A percentile compares a stretch with the other conserved stretches of the same genome.
Evolutionary conservation across 1,140 invertebrate species (phyloP).

Genomic region (Asbolus verrucosus): DNA sequence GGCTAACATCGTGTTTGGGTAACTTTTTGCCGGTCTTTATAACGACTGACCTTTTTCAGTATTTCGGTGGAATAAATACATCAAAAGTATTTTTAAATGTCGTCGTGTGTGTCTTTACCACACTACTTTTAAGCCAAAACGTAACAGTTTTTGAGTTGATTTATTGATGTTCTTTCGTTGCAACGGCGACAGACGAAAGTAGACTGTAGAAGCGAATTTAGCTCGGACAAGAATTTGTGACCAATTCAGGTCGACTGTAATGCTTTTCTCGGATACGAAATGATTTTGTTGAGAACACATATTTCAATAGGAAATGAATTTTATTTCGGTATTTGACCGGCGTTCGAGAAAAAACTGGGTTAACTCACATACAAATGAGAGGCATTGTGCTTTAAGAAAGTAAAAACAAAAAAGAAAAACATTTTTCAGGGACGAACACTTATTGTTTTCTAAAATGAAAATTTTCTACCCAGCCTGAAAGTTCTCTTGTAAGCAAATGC

Average conservation of each 20-base stretch:
- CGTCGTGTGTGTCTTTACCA: slow-evolving; percentile 36
- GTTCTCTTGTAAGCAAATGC: too few relatives aligned
- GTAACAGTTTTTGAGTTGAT: slow-evolving; percentile 41
- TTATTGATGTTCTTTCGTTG: slow-evolving; percentile 48
- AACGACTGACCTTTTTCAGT: neutral
- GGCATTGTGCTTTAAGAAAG: too few relatives aligned
- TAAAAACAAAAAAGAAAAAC: too few relatives aligned
- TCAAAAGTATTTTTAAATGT: slow-evolving; percentile 16
- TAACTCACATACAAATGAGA: too few relatives aligned
- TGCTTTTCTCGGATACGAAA: slow-evolving; percentile 22
- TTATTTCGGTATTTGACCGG: too few relatives aligned
- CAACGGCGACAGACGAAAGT: slow-evolving; percentile 43
- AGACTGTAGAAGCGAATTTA: slow-evolving; percentile 41
- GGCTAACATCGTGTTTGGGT: too few relatives aligned
- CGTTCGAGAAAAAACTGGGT: too few relatives aligned
- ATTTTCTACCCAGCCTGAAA: too few relatives aligned
- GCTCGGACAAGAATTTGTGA: slow-evolving; percentile 41
- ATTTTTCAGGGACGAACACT: too few relatives aligned
- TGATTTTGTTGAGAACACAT: slow-evolving; percentile 26
- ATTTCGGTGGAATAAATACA: slow-evolving; percentile 14
- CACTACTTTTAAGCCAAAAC: slow-evolving; percentile 41
- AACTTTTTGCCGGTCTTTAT: too few relatives aligned
- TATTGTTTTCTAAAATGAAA: too few relatives aligned
- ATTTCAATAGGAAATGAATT: slow-evolving; percentile 35
- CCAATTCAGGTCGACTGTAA: slow-evolving; percentile 26